Evolutionary conservation across 2,888 invertebrate genomes (phyloP), one percentile per base, ranked within the genome.

Genomic region (Agrochola lychnidis): DNA sequence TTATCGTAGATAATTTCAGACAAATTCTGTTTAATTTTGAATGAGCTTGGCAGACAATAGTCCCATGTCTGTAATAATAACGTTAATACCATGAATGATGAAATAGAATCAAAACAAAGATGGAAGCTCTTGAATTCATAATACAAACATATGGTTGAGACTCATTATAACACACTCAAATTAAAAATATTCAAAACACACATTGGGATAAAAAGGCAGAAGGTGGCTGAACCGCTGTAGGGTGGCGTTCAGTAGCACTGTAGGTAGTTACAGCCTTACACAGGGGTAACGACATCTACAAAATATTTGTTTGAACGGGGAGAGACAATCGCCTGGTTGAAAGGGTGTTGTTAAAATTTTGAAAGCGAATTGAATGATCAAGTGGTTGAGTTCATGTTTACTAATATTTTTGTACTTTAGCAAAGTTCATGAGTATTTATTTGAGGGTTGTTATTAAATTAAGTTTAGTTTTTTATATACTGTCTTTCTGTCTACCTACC

Each of bases 201-300:
- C 61, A 80, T 73, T 70, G 71, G 71, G 70, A 76, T 79, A 56
- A 85, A 84, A 73, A 73, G 87, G 77, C 73, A 62, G 75, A 68
- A 36, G 73, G 75, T 75, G 66, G 30, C 10, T 51, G 76, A 25
- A 67, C n/a, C 57, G n/a, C 74, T 51, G 63, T 2, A 40, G 76
- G 85, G 81, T 56, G 73, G 76, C 22, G 12, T 42, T 25, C 42
- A 36, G 76, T 30, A 36, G 68, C 45, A 12, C 36, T 12, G 59
- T 22, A 56, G 59, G 73, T 61, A 63, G 69, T 70, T 57, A 59
- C 73, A 57, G 57, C 30, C 56, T 36, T 72, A 72, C 68, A 79
- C 87, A 82, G 79, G 79, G 57, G 71, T 59, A 59, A 57, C 63
- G 74, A 70, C 59, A 70, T 81, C 48, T 72, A 76, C 81, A 66